Evolutionary conservation across 2,113 vertebrate species (phyloP).

Genomic region (Galeopterus variegatus): DNA sequence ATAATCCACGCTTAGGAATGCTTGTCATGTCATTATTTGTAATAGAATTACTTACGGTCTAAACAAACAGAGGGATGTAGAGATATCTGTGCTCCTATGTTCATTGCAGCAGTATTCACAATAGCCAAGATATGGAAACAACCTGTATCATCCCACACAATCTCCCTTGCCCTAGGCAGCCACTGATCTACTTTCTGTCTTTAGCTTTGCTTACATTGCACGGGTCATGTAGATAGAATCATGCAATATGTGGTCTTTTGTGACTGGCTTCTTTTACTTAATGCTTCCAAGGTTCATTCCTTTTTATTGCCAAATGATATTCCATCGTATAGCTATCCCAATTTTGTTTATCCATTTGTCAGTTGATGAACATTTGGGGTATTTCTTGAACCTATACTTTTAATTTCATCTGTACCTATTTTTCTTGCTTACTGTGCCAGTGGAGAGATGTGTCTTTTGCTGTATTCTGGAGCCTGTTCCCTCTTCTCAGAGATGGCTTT

Average conservation of each 20-base stretch:
- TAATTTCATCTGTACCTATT: background rate
- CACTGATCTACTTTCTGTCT: background rate
- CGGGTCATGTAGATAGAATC: background rate
- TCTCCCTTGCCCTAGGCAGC: background rate
- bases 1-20: background rate
- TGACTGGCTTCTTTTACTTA: background rate
- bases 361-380: background rate
- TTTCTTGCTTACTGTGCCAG: background rate
- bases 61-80: too few species aligned
- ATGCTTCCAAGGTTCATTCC: background rate
- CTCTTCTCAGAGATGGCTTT: background rate
- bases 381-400: background rate
- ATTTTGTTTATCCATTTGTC: background rate
- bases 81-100: too few species aligned
- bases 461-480: background rate
- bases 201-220: background rate
- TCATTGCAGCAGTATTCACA: too few species aligned
- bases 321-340: background rate
- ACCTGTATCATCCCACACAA: background rate
- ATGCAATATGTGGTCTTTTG: background rate
- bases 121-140: too few species aligned
- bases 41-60: too few species aligned
- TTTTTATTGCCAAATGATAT: conserved; percentile 9
- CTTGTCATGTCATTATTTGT: too few species aligned
- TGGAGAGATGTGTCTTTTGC: conserved; percentile 1